phyloP scores from a whole-genome alignment of 2,888 invertebrate genomes.

The Teleogryllus oceanicus region DNA sequence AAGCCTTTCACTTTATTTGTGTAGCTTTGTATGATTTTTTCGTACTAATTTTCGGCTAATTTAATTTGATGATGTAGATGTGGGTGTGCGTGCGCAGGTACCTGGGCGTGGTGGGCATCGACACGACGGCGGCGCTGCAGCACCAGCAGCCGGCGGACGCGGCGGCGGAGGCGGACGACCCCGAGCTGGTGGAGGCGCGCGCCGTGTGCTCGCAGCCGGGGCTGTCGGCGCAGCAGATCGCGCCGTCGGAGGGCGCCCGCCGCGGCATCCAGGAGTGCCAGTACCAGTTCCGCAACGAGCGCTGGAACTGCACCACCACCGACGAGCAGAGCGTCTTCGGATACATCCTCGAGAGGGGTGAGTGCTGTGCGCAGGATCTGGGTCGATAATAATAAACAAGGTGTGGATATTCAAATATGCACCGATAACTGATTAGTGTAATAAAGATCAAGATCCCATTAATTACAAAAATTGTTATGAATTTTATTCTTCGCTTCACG shows the following conservation, averaged over 20 bases:
- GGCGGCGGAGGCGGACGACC: constrained; percentile 29
- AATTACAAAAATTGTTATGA: no score
- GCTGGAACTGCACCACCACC: constrained; percentile 56
- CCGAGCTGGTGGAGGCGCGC: constrained; percentile 39
- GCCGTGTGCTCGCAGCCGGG: constrained; percentile 45
- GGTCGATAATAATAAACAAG: no score
- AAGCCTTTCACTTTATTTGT: no score
- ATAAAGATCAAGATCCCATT: no score
- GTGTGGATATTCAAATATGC: no score
- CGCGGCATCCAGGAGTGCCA: constrained; percentile 56
- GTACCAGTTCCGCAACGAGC: constrained; percentile 53
- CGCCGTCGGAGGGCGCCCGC: constrained; percentile 54
- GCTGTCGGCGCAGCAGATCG: constrained; percentile 46
- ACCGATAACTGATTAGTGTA: no score
- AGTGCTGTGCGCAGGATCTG: not conserved
- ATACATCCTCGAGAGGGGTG: constrained; percentile 52
- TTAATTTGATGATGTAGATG: no score
- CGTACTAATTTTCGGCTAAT: no score
- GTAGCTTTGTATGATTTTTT: no score
- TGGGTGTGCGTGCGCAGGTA: constrained; percentile 41
- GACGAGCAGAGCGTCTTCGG: constrained; percentile 51
- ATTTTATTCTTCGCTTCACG: no score
- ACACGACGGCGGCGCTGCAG: constrained; percentile 34
- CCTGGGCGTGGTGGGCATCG: constrained; percentile 44
- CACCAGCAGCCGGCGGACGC: constrained; percentile 38